phyloP scores from a whole-genome alignment of 1,140 invertebrate genomes.

The Nixonia krombeini region DNA sequence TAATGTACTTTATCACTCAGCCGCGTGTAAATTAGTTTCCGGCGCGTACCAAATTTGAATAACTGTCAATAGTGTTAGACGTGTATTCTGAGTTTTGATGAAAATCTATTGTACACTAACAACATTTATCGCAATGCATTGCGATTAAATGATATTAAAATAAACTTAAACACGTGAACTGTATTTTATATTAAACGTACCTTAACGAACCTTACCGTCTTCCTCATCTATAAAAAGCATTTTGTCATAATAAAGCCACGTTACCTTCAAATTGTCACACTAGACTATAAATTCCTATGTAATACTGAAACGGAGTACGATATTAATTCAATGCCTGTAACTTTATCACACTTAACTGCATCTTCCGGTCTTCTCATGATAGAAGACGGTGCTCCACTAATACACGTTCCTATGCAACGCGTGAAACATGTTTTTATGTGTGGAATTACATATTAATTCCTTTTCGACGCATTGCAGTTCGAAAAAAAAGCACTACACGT shows the following conservation, averaged over 20 bases:
- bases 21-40: too few species aligned
- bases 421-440: conserved; percentile 12
- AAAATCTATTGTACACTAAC: too few species aligned
- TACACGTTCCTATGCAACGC: conserved; percentile 23
- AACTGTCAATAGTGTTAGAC: too few species aligned
- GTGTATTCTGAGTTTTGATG: too few species aligned
- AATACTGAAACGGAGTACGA: conserved; percentile 19
- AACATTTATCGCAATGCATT: too few species aligned
- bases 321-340: conserved; percentile 21
- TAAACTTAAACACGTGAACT: too few species aligned
- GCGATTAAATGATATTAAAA: too few species aligned
- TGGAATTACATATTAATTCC: not conserved
- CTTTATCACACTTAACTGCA: conserved; percentile 28
- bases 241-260: conserved; percentile 3
- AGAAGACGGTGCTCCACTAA: conserved; percentile 15
- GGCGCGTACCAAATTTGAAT: too few species aligned
- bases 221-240: not conserved
- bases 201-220: not conserved
- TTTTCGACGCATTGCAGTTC: not conserved
- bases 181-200: too few species aligned
- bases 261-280: conserved; percentile 25
- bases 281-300: conserved; percentile 29
- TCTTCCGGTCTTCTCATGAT: conserved; percentile 25
- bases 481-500: not conserved
- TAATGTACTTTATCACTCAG: too few species aligned